These are phyloP conservation scores for Lasioglossum zephyrum DNA, from an alignment of 2,888 invertebrate genomes.

Conservation along the genomic window DNA sequence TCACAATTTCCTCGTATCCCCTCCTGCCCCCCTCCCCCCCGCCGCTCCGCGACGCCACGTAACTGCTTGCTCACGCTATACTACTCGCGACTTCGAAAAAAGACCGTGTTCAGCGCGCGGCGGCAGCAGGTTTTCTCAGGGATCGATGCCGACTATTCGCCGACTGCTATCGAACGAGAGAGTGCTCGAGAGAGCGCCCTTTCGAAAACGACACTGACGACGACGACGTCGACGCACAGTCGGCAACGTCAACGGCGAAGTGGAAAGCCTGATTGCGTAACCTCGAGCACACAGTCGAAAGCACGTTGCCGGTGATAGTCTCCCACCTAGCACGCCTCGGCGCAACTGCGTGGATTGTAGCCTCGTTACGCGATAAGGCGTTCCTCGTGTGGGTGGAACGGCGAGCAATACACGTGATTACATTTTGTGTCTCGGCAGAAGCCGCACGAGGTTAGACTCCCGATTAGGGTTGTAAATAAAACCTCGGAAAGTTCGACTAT, in stretches of 20 bases:
- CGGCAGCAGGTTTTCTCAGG: slow-evolving; percentile 58
- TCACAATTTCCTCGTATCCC: slow-evolving; percentile 40
- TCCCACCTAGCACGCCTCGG: slow-evolving; percentile 48
- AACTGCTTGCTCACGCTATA: slow-evolving; percentile 46
- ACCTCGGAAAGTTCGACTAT: not conserved
- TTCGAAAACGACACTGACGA: slow-evolving; percentile 46
- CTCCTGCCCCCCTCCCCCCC: not conserved
- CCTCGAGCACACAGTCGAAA: slow-evolving; percentile 59
- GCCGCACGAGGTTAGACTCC: slow-evolving; percentile 28
- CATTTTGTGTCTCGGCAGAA: slow-evolving; percentile 50
- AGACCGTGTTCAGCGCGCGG: slow-evolving; percentile 46
- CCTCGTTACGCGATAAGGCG: slow-evolving; percentile 65
- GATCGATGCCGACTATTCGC: slow-evolving; percentile 64
- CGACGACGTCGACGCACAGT: slow-evolving; percentile 44
- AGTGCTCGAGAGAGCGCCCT: slow-evolving; percentile 52
- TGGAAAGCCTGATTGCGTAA: slow-evolving; percentile 69
- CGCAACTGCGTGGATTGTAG: slow-evolving; percentile 61
- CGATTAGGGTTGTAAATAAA: slow-evolving; percentile 2
- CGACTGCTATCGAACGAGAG: slow-evolving; percentile 67
- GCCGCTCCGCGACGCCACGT: slow-evolving; percentile 31
- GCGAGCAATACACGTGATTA: slow-evolving; percentile 57
- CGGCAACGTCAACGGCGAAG: slow-evolving; percentile 61
- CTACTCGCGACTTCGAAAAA: slow-evolving; percentile 57
- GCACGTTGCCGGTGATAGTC: slow-evolving; percentile 61
- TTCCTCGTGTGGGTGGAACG: slow-evolving; percentile 56